Base-by-base conservation (phyloP, 2,113 vertebrate species). In the Raja brachyura region DNA sequence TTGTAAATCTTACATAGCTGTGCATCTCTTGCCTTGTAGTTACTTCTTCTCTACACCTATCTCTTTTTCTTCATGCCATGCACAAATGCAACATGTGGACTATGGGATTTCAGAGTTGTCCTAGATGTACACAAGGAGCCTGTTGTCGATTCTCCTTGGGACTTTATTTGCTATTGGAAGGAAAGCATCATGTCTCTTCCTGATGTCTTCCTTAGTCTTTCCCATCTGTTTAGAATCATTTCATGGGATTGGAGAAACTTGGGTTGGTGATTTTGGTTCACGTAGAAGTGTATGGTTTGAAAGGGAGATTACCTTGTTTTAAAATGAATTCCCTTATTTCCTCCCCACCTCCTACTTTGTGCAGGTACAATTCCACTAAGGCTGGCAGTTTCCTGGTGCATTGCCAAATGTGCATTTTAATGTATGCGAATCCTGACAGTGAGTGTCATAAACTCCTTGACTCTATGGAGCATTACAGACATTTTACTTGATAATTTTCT, bases 361-460 rank as follows among this genome's bases (percentile, higher is more conserved):
- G 59, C 59, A 88, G 83, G 59, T 88, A 18, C 83, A 88, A 6
- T 13, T 66, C 83, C 83, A 66, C 59, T 63, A 8, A 33, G 83
- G n/a, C 83, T 88, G 83, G 83, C 59, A 18, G 83, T 18, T 61
- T 31, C 61, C 56, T n/a, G 28, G 14, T 31, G n/a, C 54, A 59
- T 83, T 88, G 59, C 59, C 39, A 83, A 88, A 33, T 88, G 83
- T 88, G 59, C 83, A 88, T 63, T 86, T 86, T 86, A 86, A 63
- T 13, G 75, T 77, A 33, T 77, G 75, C 13, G 75, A 77, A 33
- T 25, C 59, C 59, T 63, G 59, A 66, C n/a, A 63, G 59, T 88
- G 59, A 66, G 59, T 66, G 83, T 22, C 59, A 63, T 63, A 63
- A 31, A 39, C 79, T 81, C 28, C 61, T 88, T 63, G 28, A 88